Base-by-base conservation (phyloP, 2,797 vertebrate species). In the Molothrus ater region DNA sequence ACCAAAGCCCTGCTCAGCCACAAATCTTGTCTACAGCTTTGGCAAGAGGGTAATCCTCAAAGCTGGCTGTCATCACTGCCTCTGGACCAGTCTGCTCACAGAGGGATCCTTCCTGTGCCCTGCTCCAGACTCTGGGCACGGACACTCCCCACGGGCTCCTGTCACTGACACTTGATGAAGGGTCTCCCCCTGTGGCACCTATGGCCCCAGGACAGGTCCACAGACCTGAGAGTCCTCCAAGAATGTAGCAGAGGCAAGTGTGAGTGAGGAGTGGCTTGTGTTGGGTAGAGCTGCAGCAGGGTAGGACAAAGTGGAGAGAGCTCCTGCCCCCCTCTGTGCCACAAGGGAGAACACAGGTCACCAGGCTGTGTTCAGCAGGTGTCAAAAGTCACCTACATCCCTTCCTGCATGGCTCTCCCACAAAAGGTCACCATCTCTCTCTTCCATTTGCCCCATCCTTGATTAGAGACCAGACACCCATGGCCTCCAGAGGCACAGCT, bases 141-240 rank as follows among this genome's bases (percentile, higher is more conserved):
- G 70, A 56, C 32, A 36, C 7, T 43, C 17, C 17, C 36, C 0
- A 0, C 0, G 4, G 70, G 13, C 5, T 89, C 26, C 54, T 8
- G 0, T 20, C 14, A 8, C 21, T 63, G 50, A 7, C 50, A 8
- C 9, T 0, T 16, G 61, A 36, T 28, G 31, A 74, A 64, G 7
- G 18, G 18, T 28, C 29, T 80, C 60, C 24, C 47, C 54, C 1
- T 0, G 17, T 4, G 15, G n/a, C 40, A 9, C 54, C 19, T n/a
- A 16, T 0, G 3, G 24, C 38, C 34, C 31, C 48, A 51, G 69
- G 40, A 74, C 15, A 50, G 48, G 32, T n/a, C 17, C 32, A 64
- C 22, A 57, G 51, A 22, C 8, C 7, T 28, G 13, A 57, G 15
- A 68, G 38, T 54, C 51, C 47, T 25, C 31, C 45, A 43, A n/a